Evolutionary conservation across 2,888 invertebrate species (phyloP), one percentile per base, ranked within the genome.

Genomic region (Alviniconcha strummeri): DNA sequence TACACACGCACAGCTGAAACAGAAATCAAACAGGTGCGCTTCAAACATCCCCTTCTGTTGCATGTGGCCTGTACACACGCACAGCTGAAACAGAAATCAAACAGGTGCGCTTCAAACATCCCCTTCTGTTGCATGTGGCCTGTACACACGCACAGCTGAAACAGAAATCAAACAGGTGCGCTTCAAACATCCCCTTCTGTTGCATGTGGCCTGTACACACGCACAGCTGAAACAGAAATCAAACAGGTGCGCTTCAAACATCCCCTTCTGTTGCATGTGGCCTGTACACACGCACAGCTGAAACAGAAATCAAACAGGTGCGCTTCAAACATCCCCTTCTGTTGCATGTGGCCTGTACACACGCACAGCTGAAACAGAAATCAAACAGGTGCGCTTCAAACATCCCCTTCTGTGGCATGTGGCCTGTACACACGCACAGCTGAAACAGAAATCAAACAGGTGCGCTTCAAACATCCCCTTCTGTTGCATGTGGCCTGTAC

Each of bases 381-480:
- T 69, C 54, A 55, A 55, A 55, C 15, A 55, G n/a, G 36, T 36
- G 36, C 36, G 36, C 36, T 36, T 36, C 1, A 36, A 36, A 36
- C 17, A n/a, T n/a, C n/a, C 3, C 9, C 17, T n/a, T 36, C 36
- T 36, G 36, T n/a, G n/a, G n/a, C n/a, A n/a, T n/a, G n/a, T n/a
- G n/a, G 96, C 56, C 97, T 96, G 94, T n/a, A n/a, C n/a, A n/a
- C n/a, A 87, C 97, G 95, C 84, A 97, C 95, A 0, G 98, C 99
- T 97, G 91, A 11, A 93, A 93, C 54, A 36, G 69, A 77, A 69
- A 78, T 69, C 54, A 55, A 55, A 55, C 15, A 55, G n/a, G 36
- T 36, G 36, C 36, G 36, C 36, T 36, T 36, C 1, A 36, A 36
- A 36, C 17, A n/a, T n/a, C n/a, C 3, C 9, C 17, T n/a, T 36